phyloP scores from a whole-genome alignment of 2,797 vertebrate species.

The Sebastes vulpes region DNA sequence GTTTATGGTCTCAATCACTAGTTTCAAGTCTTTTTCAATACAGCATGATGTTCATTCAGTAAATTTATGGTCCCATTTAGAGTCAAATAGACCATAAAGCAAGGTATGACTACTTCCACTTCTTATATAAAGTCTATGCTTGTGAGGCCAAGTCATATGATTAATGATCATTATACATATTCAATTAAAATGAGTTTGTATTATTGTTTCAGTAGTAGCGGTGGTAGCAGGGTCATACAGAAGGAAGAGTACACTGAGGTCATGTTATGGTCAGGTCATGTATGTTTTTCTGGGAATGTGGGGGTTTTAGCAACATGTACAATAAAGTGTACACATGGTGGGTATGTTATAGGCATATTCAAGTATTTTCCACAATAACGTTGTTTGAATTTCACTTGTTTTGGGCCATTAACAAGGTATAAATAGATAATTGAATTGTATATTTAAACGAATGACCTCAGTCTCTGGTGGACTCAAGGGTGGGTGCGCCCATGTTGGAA shows the following conservation, averaged over 20 bases:
- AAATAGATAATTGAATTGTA: not conserved
- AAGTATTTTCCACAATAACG: not conserved
- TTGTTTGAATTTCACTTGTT: not conserved
- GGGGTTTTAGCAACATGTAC: not conserved
- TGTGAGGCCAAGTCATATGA: not conserved
- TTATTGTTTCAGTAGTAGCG: not conserved
- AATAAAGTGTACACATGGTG: not conserved
- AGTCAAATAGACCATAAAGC: too few relatives aligned
- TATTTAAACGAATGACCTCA: not conserved
- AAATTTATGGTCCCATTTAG: too few relatives aligned
- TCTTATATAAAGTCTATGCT: too few relatives aligned
- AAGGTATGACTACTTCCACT: too few relatives aligned
- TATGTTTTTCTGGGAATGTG: not conserved
- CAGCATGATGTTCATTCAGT: too few relatives aligned
- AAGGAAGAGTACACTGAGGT: not conserved
- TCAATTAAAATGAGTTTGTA: not conserved
- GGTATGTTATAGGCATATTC: not conserved
- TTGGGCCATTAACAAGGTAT: not conserved
- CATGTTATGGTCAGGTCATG: not conserved
- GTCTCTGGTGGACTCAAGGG: too few relatives aligned
- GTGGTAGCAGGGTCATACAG: not conserved
- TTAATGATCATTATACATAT: not conserved
- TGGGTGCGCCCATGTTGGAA: too few relatives aligned
- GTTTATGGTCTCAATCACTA: too few relatives aligned
- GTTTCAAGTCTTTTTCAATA: too few relatives aligned